A percentile compares a stretch with the other conserved stretches of the same genome.
Evolutionary conservation across 1,140 invertebrate genomes (phyloP).

Genomic region (Polypedilum pembai): DNA sequence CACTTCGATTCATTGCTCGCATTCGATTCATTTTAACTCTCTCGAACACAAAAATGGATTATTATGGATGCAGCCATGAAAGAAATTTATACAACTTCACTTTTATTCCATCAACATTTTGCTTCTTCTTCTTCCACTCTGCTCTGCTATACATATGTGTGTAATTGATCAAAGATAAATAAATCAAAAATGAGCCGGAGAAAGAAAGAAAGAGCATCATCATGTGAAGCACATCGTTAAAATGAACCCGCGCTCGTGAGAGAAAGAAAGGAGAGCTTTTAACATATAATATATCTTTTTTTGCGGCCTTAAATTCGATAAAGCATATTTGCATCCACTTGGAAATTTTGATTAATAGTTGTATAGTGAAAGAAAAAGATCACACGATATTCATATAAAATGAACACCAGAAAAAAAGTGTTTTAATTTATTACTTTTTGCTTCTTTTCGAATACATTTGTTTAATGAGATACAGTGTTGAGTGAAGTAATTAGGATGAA

Average conservation of each 20-base stretch:
- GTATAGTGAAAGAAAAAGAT: background rate
- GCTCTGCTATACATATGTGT: background rate
- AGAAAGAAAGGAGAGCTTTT: background rate
- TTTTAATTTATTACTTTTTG: background rate
- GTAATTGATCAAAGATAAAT: conserved; percentile 28
- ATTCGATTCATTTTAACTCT: background rate
- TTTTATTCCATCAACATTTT: background rate
- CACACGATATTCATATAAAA: background rate
- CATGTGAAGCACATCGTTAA: conserved; percentile 22
- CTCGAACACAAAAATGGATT: background rate
- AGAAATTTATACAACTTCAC: background rate
- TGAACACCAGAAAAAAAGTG: background rate
- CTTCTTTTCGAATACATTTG: background rate
- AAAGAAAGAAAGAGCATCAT: background rate
- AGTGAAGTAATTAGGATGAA: background rate
- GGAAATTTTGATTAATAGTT: conserved; percentile 26
- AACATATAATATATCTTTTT: background rate
- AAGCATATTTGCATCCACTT: conserved; percentile 9
- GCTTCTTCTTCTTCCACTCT: background rate
- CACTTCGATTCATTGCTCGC: background rate
- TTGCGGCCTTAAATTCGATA: background rate
- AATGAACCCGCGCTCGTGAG: background rate
- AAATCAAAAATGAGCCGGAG: conserved; percentile 1
- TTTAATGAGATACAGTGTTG: background rate
- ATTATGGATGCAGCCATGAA: conserved; percentile 20